Base-by-base conservation (phyloP, 2,113 vertebrate species). In the Tetraodon nigroviridis region DNA sequence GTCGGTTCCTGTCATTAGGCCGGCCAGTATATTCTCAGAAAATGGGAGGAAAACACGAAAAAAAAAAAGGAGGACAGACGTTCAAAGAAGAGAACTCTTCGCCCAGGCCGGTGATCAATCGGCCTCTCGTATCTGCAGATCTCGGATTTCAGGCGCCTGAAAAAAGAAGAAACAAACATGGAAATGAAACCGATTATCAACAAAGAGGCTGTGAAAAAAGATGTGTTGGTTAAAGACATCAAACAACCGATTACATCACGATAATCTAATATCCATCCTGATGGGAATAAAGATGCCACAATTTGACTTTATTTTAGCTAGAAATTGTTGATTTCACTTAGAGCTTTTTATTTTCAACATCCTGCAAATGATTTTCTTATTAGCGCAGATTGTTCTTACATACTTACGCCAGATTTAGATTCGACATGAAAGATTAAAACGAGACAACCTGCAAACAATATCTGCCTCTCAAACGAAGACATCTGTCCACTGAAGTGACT, bases 1-100 rank as follows among this genome's bases (percentile, higher is more conserved):
- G 71, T 80, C 76, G 71, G 79, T 79, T 80, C 81, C 64, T 67
- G 80, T 86, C 81, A 89, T 90, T 90, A 90, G 83, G 71, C 55
- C 46, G 19, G 55, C 61, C 61, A 42, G 65, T 47, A 63, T 81
- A 67, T 87, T 88, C 80, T 79, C 65, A 81, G 86, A 88, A 89
- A 73, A 85, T 60, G 40, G 62, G 70, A 71, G 68, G 71, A 68
- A 67, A 78, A 80, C 67, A 71, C 0, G 54, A 76, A 61, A 78
- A 59, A 84, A n/a, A 21, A n/a, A n/a, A n/a, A n/a, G n/a, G 22
- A 17, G 8, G 22, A 27, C 13, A 3, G 50, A 14, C 21, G 18
- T 14, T 51, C 50, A 7, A 22, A 51, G 50, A 52, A 16, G 6
- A 32, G 24, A 32, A 14, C 10, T 16, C 51, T 5, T 10, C 22